Evolutionary conservation across 1,140 invertebrate species (phyloP), one percentile per base, ranked within the genome.

Genomic region (Heliothis virescens): DNA sequence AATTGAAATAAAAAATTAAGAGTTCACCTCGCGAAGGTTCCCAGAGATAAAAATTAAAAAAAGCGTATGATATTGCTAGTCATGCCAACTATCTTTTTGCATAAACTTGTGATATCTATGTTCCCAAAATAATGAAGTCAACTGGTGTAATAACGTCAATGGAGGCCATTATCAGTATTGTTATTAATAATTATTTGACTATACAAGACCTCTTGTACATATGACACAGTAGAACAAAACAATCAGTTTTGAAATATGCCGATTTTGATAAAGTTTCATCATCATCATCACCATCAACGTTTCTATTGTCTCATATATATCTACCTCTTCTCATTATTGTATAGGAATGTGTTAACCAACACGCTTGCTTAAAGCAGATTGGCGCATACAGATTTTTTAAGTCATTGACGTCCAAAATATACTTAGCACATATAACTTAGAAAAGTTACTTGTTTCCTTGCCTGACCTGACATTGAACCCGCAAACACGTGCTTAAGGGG

Each of bases 171-270:
- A 67, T 67, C 63, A 13, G 9, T 67, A n/a, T 67, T 67, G 63
- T 67, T 67, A 67, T 48, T 67, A 48, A 67, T 67, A 60, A 60
- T 29, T 48, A 67, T 67, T 67, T 67, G 41, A 41, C 41, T 48
- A 47, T 48, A 65, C 34, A n/a, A 67, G 41, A 67, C 63, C 63
- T 67, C 41, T 67, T 67, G 63, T 16, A 16, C 63, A 67, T 48
- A 16, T 67, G 63, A 67, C 63, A 21, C 41, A 16, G 62, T 11
- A 48, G 62, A 65, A 48, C 62, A 65, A 34, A 67, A 48, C 63
- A 67, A 3, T 26, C 10, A 11, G 12, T n/a, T 21, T 12, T 48
- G 63, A 67, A 67, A 48, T 67, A 67, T 67, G 15, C 34, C n/a
- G 9, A 63, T 15, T 47, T 47, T 57, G 9, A 57, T 57, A 57